Evolutionary conservation across 2,113 vertebrate species (phyloP), one percentile per base, ranked within the genome.

Genomic region (Sorex fumeus): DNA sequence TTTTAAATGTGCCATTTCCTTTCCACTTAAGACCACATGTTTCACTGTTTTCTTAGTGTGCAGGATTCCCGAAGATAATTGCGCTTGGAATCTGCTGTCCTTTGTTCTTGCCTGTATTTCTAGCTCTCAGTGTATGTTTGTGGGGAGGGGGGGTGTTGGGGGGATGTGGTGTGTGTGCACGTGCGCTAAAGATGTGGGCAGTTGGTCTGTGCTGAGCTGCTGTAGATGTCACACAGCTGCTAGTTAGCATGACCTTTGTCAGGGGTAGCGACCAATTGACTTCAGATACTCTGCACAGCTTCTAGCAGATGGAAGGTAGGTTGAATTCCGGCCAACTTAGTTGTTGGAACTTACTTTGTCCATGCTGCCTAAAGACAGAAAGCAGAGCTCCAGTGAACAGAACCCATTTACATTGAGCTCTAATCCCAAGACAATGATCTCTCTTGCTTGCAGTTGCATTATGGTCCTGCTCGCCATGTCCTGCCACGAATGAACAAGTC

Each of bases 151-250:
- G 40, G 40, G 40, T 40, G 40, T n/a, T n/a, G n/a, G n/a, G n/a
- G n/a, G n/a, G n/a, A 7, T 40, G 40, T 40, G 40, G 40, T 40
- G 40, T 50, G 47, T 50, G 47, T 19, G 32, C 18, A 57, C 34
- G 19, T 21, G n/a, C 72, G 18, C 45, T 43, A 0, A 7, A 69
- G 30, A 1, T 27, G 19, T 60, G 23, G 7, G 50, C 5, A 15
- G 1, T 28, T 16, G 30, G 3, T 86, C 45, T 76, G 16, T 62
- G 5, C 34, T 43, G 27, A 36, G 32, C 28, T 50, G 43, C 21
- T 23, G 18, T 10, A 7, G 2, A 0, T 34, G 32, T 40, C 27
- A 43, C 3, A 15, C 3, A 13, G 28, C 27, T 16, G 3, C 23
- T 64, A 45, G 16, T 45, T 60, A 60, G 27, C 1, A 0, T 53